Conservation (phyloP, 2,797 vertebrate genomes). For the Danio albolineatus region DNA sequence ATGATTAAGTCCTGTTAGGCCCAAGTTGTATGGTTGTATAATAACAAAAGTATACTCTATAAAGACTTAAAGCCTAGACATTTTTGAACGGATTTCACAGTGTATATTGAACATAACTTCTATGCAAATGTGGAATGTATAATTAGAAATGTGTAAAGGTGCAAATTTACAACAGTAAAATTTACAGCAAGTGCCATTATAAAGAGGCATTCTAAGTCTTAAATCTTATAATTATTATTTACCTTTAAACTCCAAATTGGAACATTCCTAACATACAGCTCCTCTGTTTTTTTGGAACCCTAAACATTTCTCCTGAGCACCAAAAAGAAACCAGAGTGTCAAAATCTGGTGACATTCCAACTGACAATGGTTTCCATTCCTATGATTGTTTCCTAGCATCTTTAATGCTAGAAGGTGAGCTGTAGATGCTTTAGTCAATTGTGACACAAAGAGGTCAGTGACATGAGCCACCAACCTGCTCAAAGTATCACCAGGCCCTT, state of each 20-base stretch:
- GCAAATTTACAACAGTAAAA: neutral
- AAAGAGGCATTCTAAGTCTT: neutral
- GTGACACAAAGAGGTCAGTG: neutral
- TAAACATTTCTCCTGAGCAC: neutral
- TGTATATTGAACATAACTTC: neutral
- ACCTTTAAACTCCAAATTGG: neutral
- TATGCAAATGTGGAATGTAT: neutral
- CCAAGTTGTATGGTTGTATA: neutral
- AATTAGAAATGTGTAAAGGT: neutral
- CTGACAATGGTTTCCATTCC: neutral
- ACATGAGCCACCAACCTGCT: neutral
- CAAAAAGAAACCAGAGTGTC: neutral
- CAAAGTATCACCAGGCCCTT: slow-evolving; percentile 5
- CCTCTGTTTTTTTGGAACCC: neutral
- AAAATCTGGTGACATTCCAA: neutral
- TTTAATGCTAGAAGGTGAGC: neutral
- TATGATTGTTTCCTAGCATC: neutral
- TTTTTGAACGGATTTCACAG: neutral
- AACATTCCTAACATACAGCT: neutral
- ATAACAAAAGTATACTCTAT: neutral
- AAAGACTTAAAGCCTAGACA: neutral
- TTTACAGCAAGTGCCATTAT: neutral
- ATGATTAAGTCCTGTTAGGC: neutral
- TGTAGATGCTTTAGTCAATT: slow-evolving; percentile 11
- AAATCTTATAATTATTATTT: neutral